Base-by-base conservation (phyloP, 2,888 invertebrate species). In the Agrotis exclamationis region DNA sequence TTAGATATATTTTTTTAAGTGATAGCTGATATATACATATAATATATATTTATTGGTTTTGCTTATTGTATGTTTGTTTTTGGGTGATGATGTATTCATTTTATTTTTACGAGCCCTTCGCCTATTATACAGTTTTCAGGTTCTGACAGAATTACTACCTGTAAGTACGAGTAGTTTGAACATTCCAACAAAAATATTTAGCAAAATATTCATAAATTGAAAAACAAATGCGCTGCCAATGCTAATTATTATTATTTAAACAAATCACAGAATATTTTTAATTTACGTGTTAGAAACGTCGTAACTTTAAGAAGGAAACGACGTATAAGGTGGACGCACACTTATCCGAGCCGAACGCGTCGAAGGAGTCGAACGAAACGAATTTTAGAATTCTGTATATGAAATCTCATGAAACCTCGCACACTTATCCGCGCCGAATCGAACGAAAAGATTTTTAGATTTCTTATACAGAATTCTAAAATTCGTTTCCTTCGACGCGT, bases 1-100 rank as follows among this genome's bases (percentile, higher is more conserved):
- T 24, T 64, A 62, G 13, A 45, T n/a, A 47, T 62, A 24, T 72
- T 54, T 13, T 63, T 4, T 28, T 44, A 11, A 48, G 39, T 39
- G 1, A 1, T 39, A 39, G 9, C 11, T 39, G 39, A 11, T 39
- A 11, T 33, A n/a, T n/a, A n/a, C n/a, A n/a, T 56, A 22, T 51
- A n/a, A 45, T 56, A 39, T 51, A 51, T 63, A 48, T 59, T 20
- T 65, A 44, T 71, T 70, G 56, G 53, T 63, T 69, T 59, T 14
- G 80, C 63, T 80, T 75, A 28, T 62, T 70, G 79, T 74, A 73
- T 79, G 68, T 72, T 57, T 72, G 54, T 69, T 70, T 54, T 62
- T 51, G 50, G 67, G 62, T 74, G 33, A 28, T 54, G 39, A 28
- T 54, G 39, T 77, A 4, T 50, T 53, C 22, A 54, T 78, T 59